Percentiles rank a stretch among this genome's conserved stretches.
phyloP scores from a whole-genome alignment of 1,140 invertebrate genomes.

The Argopecten irradians region DNA sequence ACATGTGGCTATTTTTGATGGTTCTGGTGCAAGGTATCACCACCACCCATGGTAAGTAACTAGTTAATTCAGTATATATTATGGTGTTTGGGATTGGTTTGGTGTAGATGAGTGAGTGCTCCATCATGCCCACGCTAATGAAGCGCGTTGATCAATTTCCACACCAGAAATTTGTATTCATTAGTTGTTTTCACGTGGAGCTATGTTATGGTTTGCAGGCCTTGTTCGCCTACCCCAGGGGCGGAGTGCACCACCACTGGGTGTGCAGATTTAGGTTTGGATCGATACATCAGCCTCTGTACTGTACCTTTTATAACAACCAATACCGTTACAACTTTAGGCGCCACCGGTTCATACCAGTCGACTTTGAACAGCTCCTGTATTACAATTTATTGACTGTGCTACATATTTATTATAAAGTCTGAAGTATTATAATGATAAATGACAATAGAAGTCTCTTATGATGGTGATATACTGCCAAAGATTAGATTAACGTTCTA shows the following conservation, averaged over 20 bases:
- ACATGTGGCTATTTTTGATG: slow-evolving; percentile 17
- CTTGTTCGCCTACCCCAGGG: background rate
- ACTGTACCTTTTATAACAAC: background rate
- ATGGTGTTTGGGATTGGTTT: background rate
- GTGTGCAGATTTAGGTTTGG: background rate
- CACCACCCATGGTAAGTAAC: background rate
- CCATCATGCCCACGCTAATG: background rate
- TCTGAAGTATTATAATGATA: background rate
- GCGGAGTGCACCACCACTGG: background rate
- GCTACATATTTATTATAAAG: background rate
- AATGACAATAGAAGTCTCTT: background rate
- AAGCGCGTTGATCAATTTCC: slow-evolving; percentile 20
- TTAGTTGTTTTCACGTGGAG: slow-evolving; percentile 8
- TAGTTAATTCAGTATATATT: background rate
- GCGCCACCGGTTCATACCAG: background rate
- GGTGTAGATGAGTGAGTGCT: background rate
- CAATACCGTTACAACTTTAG: background rate
- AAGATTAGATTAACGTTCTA: background rate
- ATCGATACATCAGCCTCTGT: background rate
- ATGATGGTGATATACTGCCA: background rate
- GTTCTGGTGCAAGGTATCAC: background rate
- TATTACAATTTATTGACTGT: background rate
- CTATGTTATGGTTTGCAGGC: background rate
- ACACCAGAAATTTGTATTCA: slow-evolving; percentile 7
- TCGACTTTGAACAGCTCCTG: background rate